Evolutionary conservation across 2,797 vertebrate genomes (phyloP), one percentile per base, ranked within the genome.

Genomic region (Sebastes glaucus): DNA sequence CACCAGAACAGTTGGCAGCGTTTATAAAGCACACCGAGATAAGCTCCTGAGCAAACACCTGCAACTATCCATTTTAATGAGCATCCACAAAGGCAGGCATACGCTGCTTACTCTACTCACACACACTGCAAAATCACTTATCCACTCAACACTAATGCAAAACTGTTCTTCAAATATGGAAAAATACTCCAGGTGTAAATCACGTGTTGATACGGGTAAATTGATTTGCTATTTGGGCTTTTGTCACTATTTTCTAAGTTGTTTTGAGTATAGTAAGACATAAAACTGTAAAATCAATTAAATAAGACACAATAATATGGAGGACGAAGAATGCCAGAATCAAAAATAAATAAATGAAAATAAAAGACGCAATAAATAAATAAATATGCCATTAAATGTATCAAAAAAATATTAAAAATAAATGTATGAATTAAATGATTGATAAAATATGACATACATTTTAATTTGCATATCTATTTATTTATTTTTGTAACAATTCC

Each of bases 191-290:
- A 0, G 1, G 7, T 68, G 25, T n/a, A 7, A n/a, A 52, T 38
- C 38, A 38, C 0, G 5, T 32, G 4, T n/a, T 55, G 9, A 55
- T 60, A 33, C 0, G 2, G 10, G 18, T 28, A 2, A 46, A 30
- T 6, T 3, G 6, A 30, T 63, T 52, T 52, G 1, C 11, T 23
- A 23, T 4, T n/a, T 52, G 49, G 49, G 49, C 0, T 52, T 52
- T 52, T 52, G 20, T 23, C 53, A 23, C 53, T 63, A 35, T 2
- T 65, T 46, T 20, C 14, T 5, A 23, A 16, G 9, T 23, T 13
- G 10, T 35, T 60, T 10, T 13, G 55, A 25, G 22, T 46, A 18
- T 46, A 46, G 42, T 46, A 46, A 46, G 7, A 16, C 0, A 25
- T 27, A 56, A 56, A 56, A 25, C 42, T 3, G 42, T 46, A 46